Base-by-base conservation (phyloP, 2,797 vertebrate genomes). In the Acanthornis magna region DNA sequence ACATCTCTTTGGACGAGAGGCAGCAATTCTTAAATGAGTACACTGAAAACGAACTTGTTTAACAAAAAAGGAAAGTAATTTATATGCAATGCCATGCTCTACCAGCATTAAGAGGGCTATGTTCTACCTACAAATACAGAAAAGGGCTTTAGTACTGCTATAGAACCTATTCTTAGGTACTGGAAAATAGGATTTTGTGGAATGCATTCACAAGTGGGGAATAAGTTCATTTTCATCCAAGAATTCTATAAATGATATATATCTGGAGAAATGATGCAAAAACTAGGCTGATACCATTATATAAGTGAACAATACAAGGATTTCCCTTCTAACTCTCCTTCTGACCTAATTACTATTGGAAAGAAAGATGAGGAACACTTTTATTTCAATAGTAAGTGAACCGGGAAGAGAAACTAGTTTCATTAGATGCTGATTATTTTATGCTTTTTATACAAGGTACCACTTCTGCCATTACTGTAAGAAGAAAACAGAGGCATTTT, bases 91-190 rank as follows among this genome's bases (percentile, higher is more conserved):
- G 53, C 38, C 53, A 67, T 67, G 36, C 71, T 71, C 55, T 71
- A 57, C 45, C 63, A 73, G 29, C 70, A 82, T 81, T 84, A 86
- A 76, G 34, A 82, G 20, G 63, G 40, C 79, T 86, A 38, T 80
- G 51, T 66, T 95, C 91, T 88, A 96, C 91, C 85, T 93, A 67
- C 45, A 60, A 89, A 89, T 50, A 75, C 32, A 88, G 58, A 78
- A 91, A 81, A 76, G 32, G 47, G 75, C 57, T 95, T 85, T 47
- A 75, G 23, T 76, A 53, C 70, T 88, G 38, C 67, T 58, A n/a
- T 9, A 55, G 63, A 86, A 88, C n/a, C 34, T 91, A 54, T 90
- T 92, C 77, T 86, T 93, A 82, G 72, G 53, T 43, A 82, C 25
- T 74, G 62, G 60, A 91, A 96, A 96, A 95, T 5, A 71, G 63